Conservation (phyloP, 1,140 invertebrate genomes). For the Campoletis sonorensis region DNA sequence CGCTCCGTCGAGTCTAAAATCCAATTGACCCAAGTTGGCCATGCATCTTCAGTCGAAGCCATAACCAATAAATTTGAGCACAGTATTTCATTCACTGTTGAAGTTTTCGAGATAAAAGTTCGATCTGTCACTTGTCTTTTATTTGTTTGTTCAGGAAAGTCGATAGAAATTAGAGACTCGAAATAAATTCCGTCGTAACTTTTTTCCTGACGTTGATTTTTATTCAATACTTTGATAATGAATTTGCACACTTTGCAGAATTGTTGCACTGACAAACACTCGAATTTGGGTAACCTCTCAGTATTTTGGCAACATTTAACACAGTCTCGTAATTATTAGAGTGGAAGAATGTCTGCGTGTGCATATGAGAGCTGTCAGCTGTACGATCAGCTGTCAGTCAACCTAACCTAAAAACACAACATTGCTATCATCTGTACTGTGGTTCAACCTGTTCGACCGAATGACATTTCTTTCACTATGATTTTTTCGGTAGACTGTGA, state of each 20-base stretch:
- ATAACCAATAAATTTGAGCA: slow-evolving; percentile 17
- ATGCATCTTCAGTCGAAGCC: slow-evolving; percentile 57
- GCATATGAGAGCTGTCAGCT: not conserved
- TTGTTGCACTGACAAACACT: not conserved
- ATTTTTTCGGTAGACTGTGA: no score
- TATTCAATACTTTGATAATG: not conserved
- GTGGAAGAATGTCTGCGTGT: no score
- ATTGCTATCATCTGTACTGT: not conserved
- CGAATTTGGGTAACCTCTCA: not conserved
- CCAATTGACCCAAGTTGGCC: slow-evolving; percentile 64
- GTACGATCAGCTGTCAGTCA: not conserved
- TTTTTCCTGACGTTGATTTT: not conserved
- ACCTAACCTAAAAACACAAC: slow-evolving; percentile 2
- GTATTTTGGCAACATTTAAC: not conserved
- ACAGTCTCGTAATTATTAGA: not conserved
- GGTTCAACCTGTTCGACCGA: no score
- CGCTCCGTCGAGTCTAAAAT: slow-evolving; percentile 67
- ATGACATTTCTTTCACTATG: not conserved
- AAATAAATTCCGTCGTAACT: no score
- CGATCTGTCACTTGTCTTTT: no score
- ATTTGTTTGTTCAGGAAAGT: no score
- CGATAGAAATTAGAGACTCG: no score
- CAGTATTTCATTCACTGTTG: not conserved
- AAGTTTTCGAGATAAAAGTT: no score
- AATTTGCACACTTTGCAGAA: not conserved